A percentile compares a stretch with the other conserved stretches of the same genome.
phyloP scores from a whole-genome alignment of 2,113 vertebrate genomes.

The Corvus moneduloides region DNA sequence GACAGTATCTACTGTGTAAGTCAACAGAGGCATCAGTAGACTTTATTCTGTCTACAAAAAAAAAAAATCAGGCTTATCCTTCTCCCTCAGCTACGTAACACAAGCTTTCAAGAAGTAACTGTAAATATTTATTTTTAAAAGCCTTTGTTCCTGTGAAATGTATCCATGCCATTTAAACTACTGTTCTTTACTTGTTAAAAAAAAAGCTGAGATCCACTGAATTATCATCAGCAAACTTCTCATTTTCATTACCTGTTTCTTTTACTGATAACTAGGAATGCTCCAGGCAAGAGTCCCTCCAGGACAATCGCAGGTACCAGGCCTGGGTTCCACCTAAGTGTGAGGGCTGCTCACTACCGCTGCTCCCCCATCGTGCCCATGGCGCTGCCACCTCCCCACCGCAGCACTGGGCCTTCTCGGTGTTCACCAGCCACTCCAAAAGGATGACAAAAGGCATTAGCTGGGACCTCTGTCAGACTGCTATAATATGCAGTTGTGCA shows the following conservation, averaged over 20 bases:
- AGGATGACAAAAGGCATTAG: neutral
- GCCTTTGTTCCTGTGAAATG: neutral
- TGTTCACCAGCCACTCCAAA: neutral
- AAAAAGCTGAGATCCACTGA: neutral
- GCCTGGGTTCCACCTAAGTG: no score
- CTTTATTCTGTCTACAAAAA: neutral
- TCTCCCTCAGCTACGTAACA: neutral
- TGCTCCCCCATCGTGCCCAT: neutral
- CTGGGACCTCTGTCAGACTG: neutral
- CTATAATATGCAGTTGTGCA: neutral
- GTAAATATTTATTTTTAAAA: neutral
- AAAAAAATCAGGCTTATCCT: neutral
- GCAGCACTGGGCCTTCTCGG: accelerated
- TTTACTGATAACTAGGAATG: neutral
- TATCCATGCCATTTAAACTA: neutral
- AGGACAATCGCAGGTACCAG: neutral
- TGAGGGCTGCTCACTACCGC: accelerated
- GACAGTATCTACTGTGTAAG: neutral
- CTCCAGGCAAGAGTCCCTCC: neutral
- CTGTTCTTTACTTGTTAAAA: neutral
- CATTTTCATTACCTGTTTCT: neutral
- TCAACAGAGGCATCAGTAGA: neutral
- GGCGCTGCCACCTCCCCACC: neutral
- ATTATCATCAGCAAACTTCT: neutral
- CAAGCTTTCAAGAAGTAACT: neutral